These are phyloP conservation scores for Phrynocephalus guinanensis DNA, from an alignment of 2,797 vertebrate species.

Conservation along the genomic window DNA sequence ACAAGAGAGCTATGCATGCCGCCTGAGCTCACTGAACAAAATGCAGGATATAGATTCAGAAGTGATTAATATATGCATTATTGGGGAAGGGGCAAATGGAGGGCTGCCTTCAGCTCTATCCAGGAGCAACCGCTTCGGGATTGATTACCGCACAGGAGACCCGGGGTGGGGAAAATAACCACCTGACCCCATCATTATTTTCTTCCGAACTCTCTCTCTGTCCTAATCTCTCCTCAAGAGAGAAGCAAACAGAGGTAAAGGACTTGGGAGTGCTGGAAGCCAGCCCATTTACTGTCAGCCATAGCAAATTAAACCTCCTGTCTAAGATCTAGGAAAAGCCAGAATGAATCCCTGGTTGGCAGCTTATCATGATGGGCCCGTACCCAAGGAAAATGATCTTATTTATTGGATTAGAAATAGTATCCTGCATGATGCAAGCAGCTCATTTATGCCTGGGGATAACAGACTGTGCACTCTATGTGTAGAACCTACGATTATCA, in stretches of 20 bases:
- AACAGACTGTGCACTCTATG: neutral
- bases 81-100: too few species aligned
- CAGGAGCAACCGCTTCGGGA: neutral
- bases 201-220: neutral
- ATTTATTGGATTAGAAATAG: constrained; percentile 34
- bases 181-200: neutral
- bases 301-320: constrained; percentile 11
- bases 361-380: constrained; percentile 33
- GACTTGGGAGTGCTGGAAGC: constrained; percentile 16
- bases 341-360: constrained; percentile 21
- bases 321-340: constrained; percentile 19
- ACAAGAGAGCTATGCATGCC: too few species aligned
- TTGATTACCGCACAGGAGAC: neutral
- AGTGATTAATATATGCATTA: too few species aligned
- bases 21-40: too few species aligned
- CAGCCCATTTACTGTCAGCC: constrained; percentile 4
- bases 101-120: neutral
- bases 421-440: constrained; percentile 20
- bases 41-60: too few species aligned
- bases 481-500: neutral
- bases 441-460: neutral
- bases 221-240: neutral
- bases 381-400: constrained; percentile 29
- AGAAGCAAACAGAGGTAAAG: neutral
- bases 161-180: neutral